Evolutionary conservation across 1,140 invertebrate genomes (phyloP).

Genomic region (Lutraria rhynchaena): DNA sequence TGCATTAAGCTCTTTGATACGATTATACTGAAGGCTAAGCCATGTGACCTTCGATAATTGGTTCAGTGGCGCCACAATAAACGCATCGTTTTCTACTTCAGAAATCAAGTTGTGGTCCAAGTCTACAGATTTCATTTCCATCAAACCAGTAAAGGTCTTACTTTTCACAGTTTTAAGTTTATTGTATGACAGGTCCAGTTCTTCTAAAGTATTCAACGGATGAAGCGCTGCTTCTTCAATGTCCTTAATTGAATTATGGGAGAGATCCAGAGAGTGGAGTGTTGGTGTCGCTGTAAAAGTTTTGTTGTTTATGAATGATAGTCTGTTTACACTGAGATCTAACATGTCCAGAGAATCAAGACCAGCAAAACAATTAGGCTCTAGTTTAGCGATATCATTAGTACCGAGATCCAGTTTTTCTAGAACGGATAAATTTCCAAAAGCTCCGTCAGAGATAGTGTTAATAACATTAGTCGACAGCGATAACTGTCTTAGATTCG

Average conservation of each 20-base stretch:
- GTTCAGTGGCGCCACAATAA: conserved; percentile 61
- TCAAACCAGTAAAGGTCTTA: conserved; percentile 61
- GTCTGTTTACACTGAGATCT: conserved; percentile 52
- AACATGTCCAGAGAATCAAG: conserved; percentile 42
- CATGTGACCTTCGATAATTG: conserved; percentile 64
- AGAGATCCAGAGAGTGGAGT: conserved; percentile 51
- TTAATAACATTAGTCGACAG: conserved; percentile 55
- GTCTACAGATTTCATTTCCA: conserved; percentile 57
- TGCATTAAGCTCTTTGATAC: conserved; percentile 35
- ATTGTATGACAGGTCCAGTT: conserved; percentile 63
- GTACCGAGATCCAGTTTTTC: conserved; percentile 52
- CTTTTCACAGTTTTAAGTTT: conserved; percentile 52
- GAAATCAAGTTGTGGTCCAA: conserved; percentile 61
- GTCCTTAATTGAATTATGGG: conserved; percentile 57
- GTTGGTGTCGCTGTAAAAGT: conserved; percentile 38
- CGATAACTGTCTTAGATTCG: conserved; percentile 24
- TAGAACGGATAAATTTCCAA: conserved; percentile 53
- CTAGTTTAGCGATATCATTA: conserved; percentile 55
- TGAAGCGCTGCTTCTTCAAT: conserved; percentile 53
- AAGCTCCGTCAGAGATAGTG: conserved; percentile 38
- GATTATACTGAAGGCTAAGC: conserved; percentile 63
- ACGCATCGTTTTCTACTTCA: conserved; percentile 63
- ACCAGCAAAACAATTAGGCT: conserved; percentile 50
- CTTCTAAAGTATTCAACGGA: conserved; percentile 39
- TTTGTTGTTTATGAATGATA: conserved; percentile 51